Percentiles rank a stretch among this genome's conserved stretches.
Conservation (phyloP, 2,113 vertebrate species). For the Pollachius pollachius region DNA sequence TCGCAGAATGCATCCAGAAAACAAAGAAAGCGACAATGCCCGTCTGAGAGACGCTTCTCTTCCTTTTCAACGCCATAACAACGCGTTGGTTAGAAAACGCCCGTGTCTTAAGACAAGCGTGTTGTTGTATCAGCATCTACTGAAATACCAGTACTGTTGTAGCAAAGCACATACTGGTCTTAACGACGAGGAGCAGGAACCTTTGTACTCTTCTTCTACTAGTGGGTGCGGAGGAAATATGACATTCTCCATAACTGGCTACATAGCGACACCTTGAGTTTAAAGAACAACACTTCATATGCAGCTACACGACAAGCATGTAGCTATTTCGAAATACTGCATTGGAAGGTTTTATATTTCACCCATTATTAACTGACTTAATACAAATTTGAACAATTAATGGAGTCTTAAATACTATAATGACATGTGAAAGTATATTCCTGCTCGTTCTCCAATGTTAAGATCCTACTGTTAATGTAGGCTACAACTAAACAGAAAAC, state of each 20-base stretch:
- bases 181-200: neutral
- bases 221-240: neutral
- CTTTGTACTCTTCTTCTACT: neutral
- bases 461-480: no score
- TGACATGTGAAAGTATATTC: no score
- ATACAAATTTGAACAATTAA: no score
- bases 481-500: no score
- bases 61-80: neutral
- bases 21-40: neutral
- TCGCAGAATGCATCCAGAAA: slow-evolving; percentile 34
- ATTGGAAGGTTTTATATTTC: no score
- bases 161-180: neutral
- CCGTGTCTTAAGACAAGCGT: neutral
- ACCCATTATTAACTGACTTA: no score
- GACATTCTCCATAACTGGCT: neutral
- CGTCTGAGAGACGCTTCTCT: neutral
- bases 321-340: no score
- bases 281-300: no score
- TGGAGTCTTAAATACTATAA: no score
- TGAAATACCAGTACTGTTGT: neutral
- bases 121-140: neutral
- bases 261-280: neutral
- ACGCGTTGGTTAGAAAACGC: neutral
- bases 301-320: no score
- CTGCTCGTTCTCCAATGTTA: no score